Evolutionary conservation across 2,113 vertebrate genomes (phyloP), one percentile per base, ranked within the genome.

Genomic region (Sterrhoptilus dennistouni): DNA sequence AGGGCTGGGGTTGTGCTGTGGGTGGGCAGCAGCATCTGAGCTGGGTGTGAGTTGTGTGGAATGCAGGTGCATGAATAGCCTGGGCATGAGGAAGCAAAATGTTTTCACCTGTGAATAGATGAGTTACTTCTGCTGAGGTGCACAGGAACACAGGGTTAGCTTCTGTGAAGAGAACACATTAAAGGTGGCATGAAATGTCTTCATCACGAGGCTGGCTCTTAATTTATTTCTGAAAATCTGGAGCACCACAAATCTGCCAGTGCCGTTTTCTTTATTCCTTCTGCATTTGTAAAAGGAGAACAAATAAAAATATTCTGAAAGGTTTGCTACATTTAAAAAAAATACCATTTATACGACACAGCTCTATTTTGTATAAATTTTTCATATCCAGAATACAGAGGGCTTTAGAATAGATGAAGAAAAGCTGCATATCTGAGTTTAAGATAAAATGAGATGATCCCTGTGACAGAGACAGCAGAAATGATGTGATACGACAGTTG

Each of bases 401-500:
- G 57, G 61, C 86, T 94, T 92, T 92, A 78, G 90, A 88, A 87
- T 47, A 90, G 95, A 56, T 83, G 74, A 86, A 92, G 85, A 90
- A 88, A 92, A 95, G 61, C 92, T 81, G 80, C 72, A 57, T 90
- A 90, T 93, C 76, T 96, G 90, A 89, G 65, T 90, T 94, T 81
- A 71, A 93, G 92, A 96, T 96, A 96, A 95, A 97, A 94, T 94
- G 95, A 94, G 96, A 90, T 79, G 86, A 93, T 97, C 94, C 92
- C 63, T 91, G 94, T 96, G 96, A 97, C 96, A 98, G 97, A 97
- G 96, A 96, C 93, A 68, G 96, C 82, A 90, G 97, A 97, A 98
- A 91, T 97, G 94, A 98, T 97, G 74, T 94, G 96, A 97, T 97
- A 90, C 83, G 96, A 98, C 97, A 97, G 98, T 98, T 98, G 97